A percentile compares a stretch with the other conserved stretches of the same genome.
These are phyloP conservation scores for Phortica variegata DNA, from an alignment of 1,140 invertebrate species.

Conservation along the genomic window DNA sequence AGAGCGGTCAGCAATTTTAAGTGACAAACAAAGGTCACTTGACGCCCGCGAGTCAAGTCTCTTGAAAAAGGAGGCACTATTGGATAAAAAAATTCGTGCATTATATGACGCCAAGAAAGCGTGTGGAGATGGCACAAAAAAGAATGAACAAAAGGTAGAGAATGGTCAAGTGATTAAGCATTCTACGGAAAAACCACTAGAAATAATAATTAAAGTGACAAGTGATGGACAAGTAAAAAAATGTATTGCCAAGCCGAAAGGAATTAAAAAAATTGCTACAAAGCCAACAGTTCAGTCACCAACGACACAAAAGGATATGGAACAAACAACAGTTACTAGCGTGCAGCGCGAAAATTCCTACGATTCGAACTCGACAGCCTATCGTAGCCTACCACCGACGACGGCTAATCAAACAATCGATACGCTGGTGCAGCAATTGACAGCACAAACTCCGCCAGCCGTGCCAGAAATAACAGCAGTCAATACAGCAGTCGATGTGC, in stretches of 20 bases:
- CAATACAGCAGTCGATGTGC: not conserved
- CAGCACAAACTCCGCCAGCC: too few relatives aligned
- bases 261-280: not conserved
- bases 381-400: constrained; percentile 39
- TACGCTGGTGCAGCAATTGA: not conserved
- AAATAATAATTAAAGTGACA: constrained; percentile 44
- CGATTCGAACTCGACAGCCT: constrained; percentile 46
- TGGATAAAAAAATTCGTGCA: constrained; percentile 28
- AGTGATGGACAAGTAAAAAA: constrained; percentile 40
- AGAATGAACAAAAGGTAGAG: not conserved
- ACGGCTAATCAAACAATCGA: constrained; percentile 22
- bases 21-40: constrained; percentile 11
- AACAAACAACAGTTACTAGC: not conserved
- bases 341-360: constrained; percentile 35
- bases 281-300: not conserved
- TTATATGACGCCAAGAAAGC: constrained; percentile 27
- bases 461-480: not conserved
- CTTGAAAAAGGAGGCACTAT: constrained; percentile 38
- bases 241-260: constrained; percentile 19
- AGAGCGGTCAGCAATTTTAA: constrained; percentile 31
- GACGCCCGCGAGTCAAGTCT: constrained; percentile 30
- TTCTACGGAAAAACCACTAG: constrained; percentile 32
- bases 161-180: not conserved
- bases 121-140: not conserved
- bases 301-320: constrained; percentile 2